phyloP scores from a whole-genome alignment of 2,888 invertebrate genomes.

The Catocala nupta region DNA sequence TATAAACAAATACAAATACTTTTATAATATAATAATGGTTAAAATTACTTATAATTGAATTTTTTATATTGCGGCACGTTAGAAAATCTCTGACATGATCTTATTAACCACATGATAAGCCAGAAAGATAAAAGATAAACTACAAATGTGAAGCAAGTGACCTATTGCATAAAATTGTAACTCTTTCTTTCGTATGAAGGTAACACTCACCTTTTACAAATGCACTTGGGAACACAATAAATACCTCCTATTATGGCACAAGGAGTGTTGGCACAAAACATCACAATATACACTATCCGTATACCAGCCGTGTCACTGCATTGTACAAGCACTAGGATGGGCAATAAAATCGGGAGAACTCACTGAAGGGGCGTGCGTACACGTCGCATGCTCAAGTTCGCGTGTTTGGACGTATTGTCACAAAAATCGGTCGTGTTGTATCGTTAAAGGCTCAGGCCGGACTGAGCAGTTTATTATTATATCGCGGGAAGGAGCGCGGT shows the following conservation, averaged over 20 bases:
- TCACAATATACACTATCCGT: constrained; percentile 80
- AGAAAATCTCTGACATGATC: too few species aligned
- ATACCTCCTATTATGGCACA: constrained; percentile 77
- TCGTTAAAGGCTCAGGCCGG: constrained; percentile 80
- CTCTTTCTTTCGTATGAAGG: constrained; percentile 26
- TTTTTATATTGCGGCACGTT: too few species aligned
- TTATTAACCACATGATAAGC: too few species aligned
- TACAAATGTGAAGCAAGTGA: constrained; percentile 1
- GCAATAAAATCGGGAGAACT: constrained; percentile 19
- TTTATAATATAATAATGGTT: too few species aligned
- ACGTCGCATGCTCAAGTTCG: constrained; percentile 57
- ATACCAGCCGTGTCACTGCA: constrained; percentile 74
- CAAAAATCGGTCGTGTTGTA: constrained; percentile 77
- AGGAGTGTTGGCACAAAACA: constrained; percentile 79
- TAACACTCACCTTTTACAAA: constrained; percentile 70
- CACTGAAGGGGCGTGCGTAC: constrained; percentile 52
- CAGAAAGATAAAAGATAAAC: too few species aligned
- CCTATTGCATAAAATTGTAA: constrained; percentile 24
- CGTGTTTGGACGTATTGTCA: constrained; percentile 57
- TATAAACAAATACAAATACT: too few species aligned
- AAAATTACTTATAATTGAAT: too few species aligned
- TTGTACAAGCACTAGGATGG: constrained; percentile 50
- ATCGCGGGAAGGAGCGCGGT: constrained; percentile 80
- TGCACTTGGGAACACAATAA: constrained; percentile 61
- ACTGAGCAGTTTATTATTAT: constrained; percentile 85